Percentiles rank a stretch among this genome's conserved stretches.
Evolutionary conservation across 2,113 vertebrate species (phyloP).

Genomic region (Silurus glanis): DNA sequence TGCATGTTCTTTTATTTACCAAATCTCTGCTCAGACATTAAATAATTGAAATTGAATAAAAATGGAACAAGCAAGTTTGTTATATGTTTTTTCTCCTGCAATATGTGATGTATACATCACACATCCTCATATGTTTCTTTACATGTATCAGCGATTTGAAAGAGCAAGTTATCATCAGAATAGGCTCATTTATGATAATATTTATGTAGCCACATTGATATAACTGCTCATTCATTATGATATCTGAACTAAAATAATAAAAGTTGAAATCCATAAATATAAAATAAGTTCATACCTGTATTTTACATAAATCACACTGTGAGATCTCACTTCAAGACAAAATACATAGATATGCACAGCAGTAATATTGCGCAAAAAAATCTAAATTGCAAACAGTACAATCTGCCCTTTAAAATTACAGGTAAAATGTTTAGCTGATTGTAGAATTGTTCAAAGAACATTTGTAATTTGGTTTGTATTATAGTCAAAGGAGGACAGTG

Average conservation of each 20-base stretch:
- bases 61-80: not conserved
- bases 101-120: not conserved
- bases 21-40: not conserved
- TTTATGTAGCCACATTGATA: not conserved
- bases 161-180: not conserved
- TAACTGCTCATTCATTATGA: not conserved
- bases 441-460: not conserved
- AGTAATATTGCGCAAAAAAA: not conserved
- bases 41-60: not conserved
- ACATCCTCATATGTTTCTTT: not conserved
- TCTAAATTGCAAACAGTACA: not conserved
- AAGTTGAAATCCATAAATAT: not conserved
- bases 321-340: not conserved
- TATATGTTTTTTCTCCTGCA: not conserved
- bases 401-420: not conserved
- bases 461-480: constrained; percentile 3
- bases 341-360: not conserved
- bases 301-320: not conserved
- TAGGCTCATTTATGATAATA: not conserved
- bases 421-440: not conserved
- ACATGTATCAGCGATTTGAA: not conserved
- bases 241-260: not conserved
- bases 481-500: not conserved
- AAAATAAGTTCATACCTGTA: not conserved
- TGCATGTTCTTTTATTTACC: not conserved